Conservation (phyloP, 2,113 vertebrate genomes). For the Protobothrops mucrosquamatus region DNA sequence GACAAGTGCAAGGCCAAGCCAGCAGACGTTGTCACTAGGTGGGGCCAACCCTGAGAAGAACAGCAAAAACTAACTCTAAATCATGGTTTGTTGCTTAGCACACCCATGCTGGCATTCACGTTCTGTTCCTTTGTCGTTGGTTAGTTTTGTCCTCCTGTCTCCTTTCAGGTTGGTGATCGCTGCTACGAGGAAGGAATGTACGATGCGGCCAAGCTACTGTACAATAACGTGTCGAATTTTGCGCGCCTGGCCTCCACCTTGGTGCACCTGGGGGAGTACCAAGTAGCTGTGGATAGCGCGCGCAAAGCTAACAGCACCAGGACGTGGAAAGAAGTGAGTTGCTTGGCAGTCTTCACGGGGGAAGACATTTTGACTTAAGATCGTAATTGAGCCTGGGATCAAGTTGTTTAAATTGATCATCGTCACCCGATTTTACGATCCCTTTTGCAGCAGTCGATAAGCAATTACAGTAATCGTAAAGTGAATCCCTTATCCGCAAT, state of each 20-base stretch:
- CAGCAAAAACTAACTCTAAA: background rate
- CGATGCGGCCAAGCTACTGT: slow-evolving; percentile 86
- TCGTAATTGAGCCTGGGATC: background rate
- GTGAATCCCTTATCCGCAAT: too few species aligned
- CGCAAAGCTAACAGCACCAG: slow-evolving; percentile 88
- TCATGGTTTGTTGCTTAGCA: background rate
- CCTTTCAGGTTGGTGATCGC: slow-evolving; percentile 83
- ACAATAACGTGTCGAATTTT: slow-evolving; percentile 88
- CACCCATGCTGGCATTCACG: background rate
- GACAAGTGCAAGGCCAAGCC: background rate
- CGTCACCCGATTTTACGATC: too few species aligned
- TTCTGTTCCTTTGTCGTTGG: background rate
- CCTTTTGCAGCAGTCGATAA: fast-evolving
- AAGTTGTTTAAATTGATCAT: too few species aligned
- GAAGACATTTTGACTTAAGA: background rate
- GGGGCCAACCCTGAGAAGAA: background rate
- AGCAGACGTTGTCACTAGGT: background rate
- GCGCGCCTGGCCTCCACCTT: slow-evolving; percentile 86
- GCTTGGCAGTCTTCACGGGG: too few species aligned
- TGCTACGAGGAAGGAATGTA: slow-evolving; percentile 89
- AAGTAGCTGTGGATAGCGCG: slow-evolving; percentile 88
- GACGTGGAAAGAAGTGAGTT: slow-evolving; percentile 88
- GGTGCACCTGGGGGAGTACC: slow-evolving; percentile 87
- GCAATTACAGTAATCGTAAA: too few species aligned
- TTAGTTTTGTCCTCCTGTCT: background rate